Percentiles rank a stretch among this genome's conserved stretches.
These are phyloP conservation scores for Habroteleia sp. DNA, from an alignment of 2,888 invertebrate genomes.

Conservation along the genomic window DNA sequence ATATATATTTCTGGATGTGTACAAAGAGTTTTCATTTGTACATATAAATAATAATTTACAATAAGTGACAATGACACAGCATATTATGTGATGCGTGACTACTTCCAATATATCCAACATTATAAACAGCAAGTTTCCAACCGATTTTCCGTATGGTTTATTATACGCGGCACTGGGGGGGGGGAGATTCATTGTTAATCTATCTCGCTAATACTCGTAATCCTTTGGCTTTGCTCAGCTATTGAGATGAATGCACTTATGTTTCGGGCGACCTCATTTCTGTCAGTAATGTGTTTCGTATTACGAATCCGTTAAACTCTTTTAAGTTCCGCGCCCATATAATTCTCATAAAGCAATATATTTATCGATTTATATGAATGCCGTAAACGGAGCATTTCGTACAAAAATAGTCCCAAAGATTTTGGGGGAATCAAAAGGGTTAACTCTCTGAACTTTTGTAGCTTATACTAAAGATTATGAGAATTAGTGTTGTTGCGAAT, in stretches of 20 bases:
- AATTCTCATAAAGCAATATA: conserved; percentile 48
- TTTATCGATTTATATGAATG: conserved; percentile 50
- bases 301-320: conserved; percentile 45
- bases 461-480: conserved; percentile 11
- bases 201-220: conserved; percentile 76
- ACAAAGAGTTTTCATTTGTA: too few species aligned
- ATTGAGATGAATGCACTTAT: conserved; percentile 77
- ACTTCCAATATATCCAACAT: conserved; percentile 10
- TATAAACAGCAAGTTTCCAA: neutral
- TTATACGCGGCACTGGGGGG: conserved; percentile 59
- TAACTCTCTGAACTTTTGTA: conserved; percentile 19
- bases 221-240: conserved; percentile 76
- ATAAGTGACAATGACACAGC: too few species aligned
- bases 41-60: conserved; percentile 1
- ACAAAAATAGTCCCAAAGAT: conserved; percentile 25
- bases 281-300: conserved; percentile 37
- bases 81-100: neutral
- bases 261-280: conserved; percentile 38
- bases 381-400: conserved; percentile 41
- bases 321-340: conserved; percentile 30
- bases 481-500: conserved; percentile 11
- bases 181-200: conserved; percentile 68
- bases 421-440: conserved; percentile 35
- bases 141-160: conserved; percentile 44
- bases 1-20: too few species aligned